These are phyloP conservation scores for Masticophis lateralis DNA, from an alignment of 2,797 vertebrate genomes.

Conservation along the genomic window DNA sequence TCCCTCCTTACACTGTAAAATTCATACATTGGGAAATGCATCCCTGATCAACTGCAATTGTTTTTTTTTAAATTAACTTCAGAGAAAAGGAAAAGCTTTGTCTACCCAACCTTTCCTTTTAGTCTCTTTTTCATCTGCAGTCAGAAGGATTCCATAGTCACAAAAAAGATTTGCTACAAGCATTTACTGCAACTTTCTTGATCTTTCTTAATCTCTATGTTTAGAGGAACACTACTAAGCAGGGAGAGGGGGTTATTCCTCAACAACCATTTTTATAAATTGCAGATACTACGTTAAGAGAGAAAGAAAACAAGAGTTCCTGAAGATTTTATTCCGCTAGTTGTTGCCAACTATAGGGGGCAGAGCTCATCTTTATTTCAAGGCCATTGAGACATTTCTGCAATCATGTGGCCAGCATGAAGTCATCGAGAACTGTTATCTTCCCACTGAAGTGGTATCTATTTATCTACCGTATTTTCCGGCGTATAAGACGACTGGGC, in stretches of 20 bases:
- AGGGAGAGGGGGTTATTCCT: background rate
- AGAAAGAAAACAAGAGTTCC: background rate
- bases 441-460: background rate
- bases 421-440: background rate
- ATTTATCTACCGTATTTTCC: too few species aligned
- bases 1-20: background rate
- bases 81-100: background rate
- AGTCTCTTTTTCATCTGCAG: background rate
- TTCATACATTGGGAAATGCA: background rate
- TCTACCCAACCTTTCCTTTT: background rate
- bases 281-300: background rate
- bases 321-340: background rate
- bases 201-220: background rate
- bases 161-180: background rate
- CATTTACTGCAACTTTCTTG: background rate
- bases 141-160: background rate
- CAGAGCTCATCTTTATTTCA: background rate
- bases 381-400: background rate
- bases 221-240: background rate
- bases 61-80: background rate
- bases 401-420: background rate
- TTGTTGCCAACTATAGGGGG: background rate
- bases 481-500: too few species aligned
- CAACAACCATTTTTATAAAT: background rate
- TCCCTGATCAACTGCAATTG: background rate